Percentiles rank a stretch among this genome's conserved stretches.
Conservation (phyloP, 2,888 invertebrate species). For the Drosophila prostipennis region DNA sequence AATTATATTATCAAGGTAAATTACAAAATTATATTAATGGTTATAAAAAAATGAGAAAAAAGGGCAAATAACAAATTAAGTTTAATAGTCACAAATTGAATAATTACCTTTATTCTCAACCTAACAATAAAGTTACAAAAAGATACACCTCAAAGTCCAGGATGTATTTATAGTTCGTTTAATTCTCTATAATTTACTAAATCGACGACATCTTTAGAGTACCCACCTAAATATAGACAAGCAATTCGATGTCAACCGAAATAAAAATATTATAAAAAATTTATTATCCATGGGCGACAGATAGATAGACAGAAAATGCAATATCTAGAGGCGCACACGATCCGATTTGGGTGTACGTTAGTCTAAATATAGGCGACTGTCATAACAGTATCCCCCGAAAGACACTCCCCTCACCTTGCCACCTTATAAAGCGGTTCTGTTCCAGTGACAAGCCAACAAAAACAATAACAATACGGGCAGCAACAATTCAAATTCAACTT, state of each 20-base stretch:
- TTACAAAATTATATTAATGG: background rate
- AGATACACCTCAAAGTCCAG: background rate
- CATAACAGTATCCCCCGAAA: slow-evolving; percentile 29
- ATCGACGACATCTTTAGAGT: slow-evolving; percentile 4
- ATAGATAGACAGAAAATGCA: slow-evolving; percentile 23
- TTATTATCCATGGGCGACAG: slow-evolving; percentile 25
- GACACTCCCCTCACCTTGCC: background rate
- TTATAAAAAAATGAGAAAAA: background rate
- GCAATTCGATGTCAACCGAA: slow-evolving; percentile 29
- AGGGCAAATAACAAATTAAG: background rate
- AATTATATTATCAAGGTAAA: background rate
- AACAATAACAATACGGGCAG: slow-evolving; percentile 43
- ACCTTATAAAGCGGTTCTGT: slow-evolving; percentile 33
- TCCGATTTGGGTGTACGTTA: slow-evolving; percentile 38
- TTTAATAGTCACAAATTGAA: no score
- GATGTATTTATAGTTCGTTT: background rate
- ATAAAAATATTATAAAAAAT: slow-evolving; percentile 32
- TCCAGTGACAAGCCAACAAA: slow-evolving; percentile 38
- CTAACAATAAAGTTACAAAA: no score
- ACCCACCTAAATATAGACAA: slow-evolving; percentile 16
- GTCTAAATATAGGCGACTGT: slow-evolving; percentile 42
- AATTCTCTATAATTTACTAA: background rate
- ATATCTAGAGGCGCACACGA: slow-evolving; percentile 38
- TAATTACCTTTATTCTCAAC: no score
- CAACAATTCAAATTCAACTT: slow-evolving; percentile 76